Evolutionary conservation across 2,113 vertebrate genomes (phyloP).

Genomic region (Melanerpes formicivorus): DNA sequence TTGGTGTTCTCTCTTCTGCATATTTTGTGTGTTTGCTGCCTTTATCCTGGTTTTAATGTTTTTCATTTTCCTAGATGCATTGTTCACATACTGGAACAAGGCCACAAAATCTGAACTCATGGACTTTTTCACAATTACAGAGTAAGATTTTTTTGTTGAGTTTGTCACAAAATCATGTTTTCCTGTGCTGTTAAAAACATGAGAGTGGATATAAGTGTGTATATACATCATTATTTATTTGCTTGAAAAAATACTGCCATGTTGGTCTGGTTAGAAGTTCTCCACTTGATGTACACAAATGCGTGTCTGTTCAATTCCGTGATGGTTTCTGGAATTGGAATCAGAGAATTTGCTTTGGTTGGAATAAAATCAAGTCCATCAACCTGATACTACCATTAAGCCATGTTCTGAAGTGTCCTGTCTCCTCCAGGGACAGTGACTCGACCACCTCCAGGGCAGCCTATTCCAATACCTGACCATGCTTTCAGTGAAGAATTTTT

Average conservation of each 20-base stretch:
- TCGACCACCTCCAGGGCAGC: too few species aligned
- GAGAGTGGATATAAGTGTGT: background rate
- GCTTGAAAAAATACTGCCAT: background rate
- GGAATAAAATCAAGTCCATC: too few species aligned
- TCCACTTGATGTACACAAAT: background rate
- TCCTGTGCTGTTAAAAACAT: background rate
- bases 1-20: background rate
- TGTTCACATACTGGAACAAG: slow-evolving; percentile 98
- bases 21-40: background rate
- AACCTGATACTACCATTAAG: too few species aligned
- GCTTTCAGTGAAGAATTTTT: too few species aligned
- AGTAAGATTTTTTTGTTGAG: slow-evolving; percentile 81
- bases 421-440: too few species aligned
- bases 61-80: slow-evolving; percentile 82
- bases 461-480: too few species aligned
- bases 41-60: background rate
- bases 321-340: background rate
- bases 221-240: background rate
- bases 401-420: too few species aligned
- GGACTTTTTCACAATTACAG: slow-evolving; percentile 97
- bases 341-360: too few species aligned
- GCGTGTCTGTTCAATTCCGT: background rate
- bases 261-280: background rate
- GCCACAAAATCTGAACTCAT: slow-evolving; percentile 91
- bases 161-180: background rate